phyloP scores from a whole-genome alignment of 2,797 vertebrate genomes.

The Pteronotus mesoamericanus region DNA sequence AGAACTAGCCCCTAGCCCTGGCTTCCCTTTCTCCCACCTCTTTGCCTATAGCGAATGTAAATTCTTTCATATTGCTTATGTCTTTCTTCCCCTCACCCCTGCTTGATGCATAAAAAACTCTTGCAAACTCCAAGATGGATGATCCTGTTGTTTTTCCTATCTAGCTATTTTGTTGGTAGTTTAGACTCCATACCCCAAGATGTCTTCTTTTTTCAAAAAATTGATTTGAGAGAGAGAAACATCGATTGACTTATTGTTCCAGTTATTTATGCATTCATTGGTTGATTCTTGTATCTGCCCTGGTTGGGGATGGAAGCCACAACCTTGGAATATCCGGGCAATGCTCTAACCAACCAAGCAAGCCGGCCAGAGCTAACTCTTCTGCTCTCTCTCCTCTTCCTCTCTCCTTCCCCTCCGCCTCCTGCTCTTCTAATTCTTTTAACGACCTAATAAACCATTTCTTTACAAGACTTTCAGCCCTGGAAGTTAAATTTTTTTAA shows the following conservation, averaged over 20 bases:
- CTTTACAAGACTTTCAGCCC: background rate
- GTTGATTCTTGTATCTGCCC: background rate
- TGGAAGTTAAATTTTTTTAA: background rate
- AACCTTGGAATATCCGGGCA: background rate
- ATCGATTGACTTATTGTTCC: background rate
- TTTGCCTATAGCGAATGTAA: background rate
- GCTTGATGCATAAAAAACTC: background rate
- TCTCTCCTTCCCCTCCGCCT: too few relatives aligned
- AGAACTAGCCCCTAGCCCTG: background rate
- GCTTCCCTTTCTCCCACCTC: background rate
- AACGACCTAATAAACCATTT: background rate
- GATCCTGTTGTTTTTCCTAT: background rate
- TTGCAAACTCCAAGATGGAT: background rate
- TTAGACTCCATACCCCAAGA: background rate
- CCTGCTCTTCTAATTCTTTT: background rate
- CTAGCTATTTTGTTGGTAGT: background rate
- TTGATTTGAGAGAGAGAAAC: background rate
- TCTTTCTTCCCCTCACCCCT: background rate
- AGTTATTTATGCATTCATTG: background rate
- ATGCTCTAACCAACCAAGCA: background rate
- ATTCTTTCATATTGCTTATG: background rate
- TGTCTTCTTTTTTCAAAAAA: background rate
- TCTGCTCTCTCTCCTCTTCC: background rate
- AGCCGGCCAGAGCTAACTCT: background rate
- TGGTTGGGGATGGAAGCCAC: background rate